A percentile compares a stretch with the other conserved stretches of the same genome.
These are phyloP conservation scores for Syngnathus typhle DNA, from an alignment of 2,113 vertebrate species.

Conservation along the genomic window DNA sequence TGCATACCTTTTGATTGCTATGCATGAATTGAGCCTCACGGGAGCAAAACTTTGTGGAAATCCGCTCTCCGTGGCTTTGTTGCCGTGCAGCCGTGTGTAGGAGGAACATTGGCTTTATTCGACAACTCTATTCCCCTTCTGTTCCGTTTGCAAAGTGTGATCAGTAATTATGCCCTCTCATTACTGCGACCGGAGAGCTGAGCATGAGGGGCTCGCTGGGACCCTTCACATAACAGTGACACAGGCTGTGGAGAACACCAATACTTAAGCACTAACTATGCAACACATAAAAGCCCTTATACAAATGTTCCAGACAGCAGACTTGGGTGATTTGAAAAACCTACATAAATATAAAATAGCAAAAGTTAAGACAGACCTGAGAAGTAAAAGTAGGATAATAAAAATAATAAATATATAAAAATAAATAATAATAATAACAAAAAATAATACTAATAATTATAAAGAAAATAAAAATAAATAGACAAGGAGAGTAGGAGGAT, in stretches of 20 bases:
- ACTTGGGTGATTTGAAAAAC: conserved; percentile 40
- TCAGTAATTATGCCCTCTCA: conserved; percentile 69
- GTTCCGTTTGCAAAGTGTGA: conserved; percentile 61
- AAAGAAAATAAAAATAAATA: too few relatives aligned
- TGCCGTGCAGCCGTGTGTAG: neutral
- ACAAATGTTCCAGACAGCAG: conserved; percentile 56
- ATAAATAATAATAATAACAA: too few relatives aligned
- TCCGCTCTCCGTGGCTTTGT: neutral
- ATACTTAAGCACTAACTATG: conserved; percentile 54
- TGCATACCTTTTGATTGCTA: neutral
- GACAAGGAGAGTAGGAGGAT: too few relatives aligned
- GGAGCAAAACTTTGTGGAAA: too few relatives aligned
- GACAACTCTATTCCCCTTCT: conserved; percentile 31
- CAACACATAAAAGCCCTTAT: conserved; percentile 61
- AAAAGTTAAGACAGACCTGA: neutral
- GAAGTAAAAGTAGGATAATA: too few relatives aligned
- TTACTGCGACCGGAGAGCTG: conserved; percentile 59
- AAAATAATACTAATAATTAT: too few relatives aligned
- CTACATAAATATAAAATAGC: conserved; percentile 24
- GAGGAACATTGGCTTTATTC: conserved; percentile 22
- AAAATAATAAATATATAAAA: too few relatives aligned
- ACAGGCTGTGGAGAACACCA: conserved; percentile 44
- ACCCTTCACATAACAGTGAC: conserved; percentile 61
- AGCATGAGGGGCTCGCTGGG: conserved; percentile 54
- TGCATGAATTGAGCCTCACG: too few relatives aligned